Evolutionary conservation across 2,797 vertebrate species (phyloP).

Genomic region (Coregonus sp.): DNA sequence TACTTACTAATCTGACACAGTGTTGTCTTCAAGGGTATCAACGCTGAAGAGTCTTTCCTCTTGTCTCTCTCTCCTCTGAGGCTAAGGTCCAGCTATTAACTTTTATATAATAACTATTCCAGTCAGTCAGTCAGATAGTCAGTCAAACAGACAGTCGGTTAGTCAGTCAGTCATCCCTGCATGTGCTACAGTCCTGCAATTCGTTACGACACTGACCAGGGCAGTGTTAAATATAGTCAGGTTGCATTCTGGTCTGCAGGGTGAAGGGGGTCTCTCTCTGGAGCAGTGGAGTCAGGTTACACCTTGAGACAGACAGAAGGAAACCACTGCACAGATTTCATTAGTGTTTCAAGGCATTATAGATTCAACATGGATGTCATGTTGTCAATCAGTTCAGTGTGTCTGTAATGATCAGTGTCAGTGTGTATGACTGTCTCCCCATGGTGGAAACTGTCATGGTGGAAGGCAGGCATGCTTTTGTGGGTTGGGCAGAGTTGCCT

Average conservation of each 20-base stretch:
- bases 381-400: too few species aligned
- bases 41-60: neutral
- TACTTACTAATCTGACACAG: too few species aligned
- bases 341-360: too few species aligned
- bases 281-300: slow-evolving; percentile 11
- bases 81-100: too few species aligned
- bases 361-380: too few species aligned
- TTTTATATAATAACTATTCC: too few species aligned
- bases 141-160: neutral
- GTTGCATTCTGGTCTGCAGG: slow-evolving; percentile 9
- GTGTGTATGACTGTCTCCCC: too few species aligned
- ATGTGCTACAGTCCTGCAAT: neutral
- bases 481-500: too few species aligned
- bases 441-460: too few species aligned
- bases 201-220: neutral
- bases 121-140: neutral
- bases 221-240: slow-evolving; percentile 10
- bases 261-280: neutral
- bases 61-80: neutral
- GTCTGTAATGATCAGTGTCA: too few species aligned
- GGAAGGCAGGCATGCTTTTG: too few species aligned
- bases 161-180: neutral
- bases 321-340: neutral
- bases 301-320: neutral
- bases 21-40: too few species aligned